Percentiles rank a stretch among this genome's conserved stretches.
phyloP scores from a whole-genome alignment of 2,797 vertebrate genomes.

The Peromyscus aztecus region DNA sequence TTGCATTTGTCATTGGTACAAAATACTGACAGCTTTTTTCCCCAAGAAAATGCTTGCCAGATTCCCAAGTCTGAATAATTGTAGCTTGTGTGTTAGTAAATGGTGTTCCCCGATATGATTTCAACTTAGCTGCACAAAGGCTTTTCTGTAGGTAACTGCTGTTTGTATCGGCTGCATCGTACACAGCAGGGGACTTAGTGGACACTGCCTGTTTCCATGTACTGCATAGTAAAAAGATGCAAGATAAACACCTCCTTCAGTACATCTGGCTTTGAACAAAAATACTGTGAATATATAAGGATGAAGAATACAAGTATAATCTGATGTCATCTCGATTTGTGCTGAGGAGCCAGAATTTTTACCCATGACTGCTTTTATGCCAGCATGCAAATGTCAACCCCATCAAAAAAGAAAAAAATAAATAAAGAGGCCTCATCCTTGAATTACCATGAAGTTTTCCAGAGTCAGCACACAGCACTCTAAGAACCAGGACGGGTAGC shows the following conservation, averaged over 20 bases:
- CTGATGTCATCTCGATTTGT: neutral
- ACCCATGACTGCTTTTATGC: neutral
- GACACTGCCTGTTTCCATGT: neutral
- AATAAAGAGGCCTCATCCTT: neutral
- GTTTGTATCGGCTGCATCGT: neutral
- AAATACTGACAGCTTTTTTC: neutral
- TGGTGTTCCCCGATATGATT: neutral
- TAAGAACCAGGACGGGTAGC: neutral
- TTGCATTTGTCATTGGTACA: constrained; percentile 36
- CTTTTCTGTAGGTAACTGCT: neutral
- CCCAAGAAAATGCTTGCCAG: neutral
- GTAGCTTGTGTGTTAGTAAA: neutral
- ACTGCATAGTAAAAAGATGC: neutral
- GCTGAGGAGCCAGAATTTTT: neutral
- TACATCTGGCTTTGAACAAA: constrained; percentile 1
- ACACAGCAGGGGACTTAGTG: neutral
- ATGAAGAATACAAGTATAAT: neutral
- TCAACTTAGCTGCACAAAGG: neutral
- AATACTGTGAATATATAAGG: neutral
- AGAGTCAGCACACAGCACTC: neutral
- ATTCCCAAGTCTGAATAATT: constrained; percentile 18
- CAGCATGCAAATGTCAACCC: neutral
- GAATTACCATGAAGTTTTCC: neutral
- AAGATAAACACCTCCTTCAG: constrained; percentile 33
- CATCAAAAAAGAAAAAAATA: neutral